These are phyloP conservation scores for Neodiprion lecontei DNA, from an alignment of 1,140 invertebrate species.

Conservation along the genomic window DNA sequence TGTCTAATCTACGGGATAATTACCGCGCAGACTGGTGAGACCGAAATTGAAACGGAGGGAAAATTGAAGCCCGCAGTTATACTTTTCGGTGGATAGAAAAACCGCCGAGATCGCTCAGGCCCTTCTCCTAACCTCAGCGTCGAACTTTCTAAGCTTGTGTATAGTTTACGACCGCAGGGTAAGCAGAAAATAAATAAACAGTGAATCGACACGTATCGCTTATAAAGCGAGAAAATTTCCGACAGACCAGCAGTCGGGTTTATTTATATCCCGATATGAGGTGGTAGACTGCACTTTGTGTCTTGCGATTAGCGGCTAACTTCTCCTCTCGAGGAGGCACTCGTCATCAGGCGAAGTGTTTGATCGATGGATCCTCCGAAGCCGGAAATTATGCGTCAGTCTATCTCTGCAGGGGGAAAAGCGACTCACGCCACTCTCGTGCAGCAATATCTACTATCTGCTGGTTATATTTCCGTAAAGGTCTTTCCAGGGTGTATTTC, in stretches of 20 bases:
- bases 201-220: not conserved
- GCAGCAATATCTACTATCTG: conserved; percentile 48
- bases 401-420: conserved; percentile 55
- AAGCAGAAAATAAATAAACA: not conserved
- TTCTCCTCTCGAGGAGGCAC: conserved; percentile 38
- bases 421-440: conserved; percentile 50
- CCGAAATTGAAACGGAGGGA: not conserved
- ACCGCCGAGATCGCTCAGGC: not conserved
- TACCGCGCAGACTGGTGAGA: not conserved
- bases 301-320: not conserved
- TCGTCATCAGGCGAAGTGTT: conserved; percentile 48
- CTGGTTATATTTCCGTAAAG: conserved; percentile 40
- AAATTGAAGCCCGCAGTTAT: not conserved
- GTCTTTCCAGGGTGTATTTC: conserved; percentile 5
- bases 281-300: not conserved
- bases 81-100: not conserved
- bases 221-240: not conserved
- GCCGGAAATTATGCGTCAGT: conserved; percentile 63
- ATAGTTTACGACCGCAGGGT: conserved; percentile 10
- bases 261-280: too few relatives aligned
- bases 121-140: not conserved
- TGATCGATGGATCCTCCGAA: conserved; percentile 60
- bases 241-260: too few relatives aligned
- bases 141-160: conserved; percentile 4
- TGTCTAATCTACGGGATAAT: too few relatives aligned